A percentile compares a stretch with the other conserved stretches of the same genome.
Evolutionary conservation across 1,140 invertebrate species (phyloP).

Genomic region (Sycophila sp.): DNA sequence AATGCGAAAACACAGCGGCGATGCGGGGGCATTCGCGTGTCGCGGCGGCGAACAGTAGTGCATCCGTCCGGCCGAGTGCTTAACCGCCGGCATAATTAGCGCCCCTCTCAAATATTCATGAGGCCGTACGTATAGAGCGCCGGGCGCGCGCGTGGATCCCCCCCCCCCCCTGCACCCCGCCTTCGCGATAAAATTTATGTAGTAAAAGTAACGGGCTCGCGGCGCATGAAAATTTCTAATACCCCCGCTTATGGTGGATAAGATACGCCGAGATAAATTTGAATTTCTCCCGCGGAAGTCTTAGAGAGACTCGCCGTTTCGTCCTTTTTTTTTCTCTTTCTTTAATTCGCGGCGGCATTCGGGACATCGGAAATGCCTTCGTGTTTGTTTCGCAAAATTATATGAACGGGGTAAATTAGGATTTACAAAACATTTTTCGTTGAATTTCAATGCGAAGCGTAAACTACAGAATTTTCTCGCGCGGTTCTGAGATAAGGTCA

Average conservation of each 20-base stretch:
- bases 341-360: too few species aligned
- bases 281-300: background rate
- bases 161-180: too few species aligned
- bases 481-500: too few species aligned
- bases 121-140: background rate
- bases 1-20: too few species aligned
- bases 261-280: background rate
- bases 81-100: constrained; percentile 20
- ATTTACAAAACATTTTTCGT: too few species aligned
- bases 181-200: constrained; percentile 20
- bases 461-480: too few species aligned
- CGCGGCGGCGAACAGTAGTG: background rate
- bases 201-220: constrained; percentile 14
- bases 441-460: too few species aligned
- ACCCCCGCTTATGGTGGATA: background rate
- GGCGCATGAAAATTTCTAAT: constrained; percentile 18
- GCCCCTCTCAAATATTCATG: constrained; percentile 4
- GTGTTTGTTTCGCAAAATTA: too few species aligned
- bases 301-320: background rate
- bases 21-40: too few species aligned
- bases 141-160: background rate
- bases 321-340: background rate
- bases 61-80: background rate
- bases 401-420: too few species aligned
- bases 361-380: too few species aligned